phyloP scores from a whole-genome alignment of 1,140 invertebrate species.

The Drosophila lowei region DNA sequence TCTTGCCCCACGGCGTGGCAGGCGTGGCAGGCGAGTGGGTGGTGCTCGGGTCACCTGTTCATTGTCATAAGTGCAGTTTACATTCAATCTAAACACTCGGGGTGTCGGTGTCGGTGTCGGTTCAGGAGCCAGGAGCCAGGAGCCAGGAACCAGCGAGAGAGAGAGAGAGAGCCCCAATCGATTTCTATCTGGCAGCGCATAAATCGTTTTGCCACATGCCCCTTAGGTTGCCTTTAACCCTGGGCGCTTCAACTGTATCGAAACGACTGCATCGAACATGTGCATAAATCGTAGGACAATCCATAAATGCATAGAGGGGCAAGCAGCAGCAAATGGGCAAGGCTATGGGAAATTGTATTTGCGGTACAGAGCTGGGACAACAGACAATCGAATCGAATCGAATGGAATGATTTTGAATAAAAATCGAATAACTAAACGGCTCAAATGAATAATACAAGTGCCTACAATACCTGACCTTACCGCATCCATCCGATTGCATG shows the following conservation, averaged over 20 bases:
- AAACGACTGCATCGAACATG: conserved; percentile 21
- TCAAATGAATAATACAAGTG: too few species aligned
- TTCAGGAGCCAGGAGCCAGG: too few species aligned
- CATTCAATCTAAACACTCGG: conserved; percentile 77
- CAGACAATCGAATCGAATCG: too few species aligned
- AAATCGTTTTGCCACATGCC: conserved; percentile 76
- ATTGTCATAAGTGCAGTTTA: conserved; percentile 80
- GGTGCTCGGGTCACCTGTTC: conserved; percentile 58
- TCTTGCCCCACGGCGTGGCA: conserved; percentile 28
- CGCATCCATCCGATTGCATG: too few species aligned
- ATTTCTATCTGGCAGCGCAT: conserved; percentile 78
- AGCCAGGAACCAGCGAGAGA: background rate
- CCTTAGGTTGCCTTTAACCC: conserved; percentile 39
- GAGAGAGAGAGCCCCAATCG: conserved; percentile 63
- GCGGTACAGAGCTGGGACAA: conserved; percentile 23
- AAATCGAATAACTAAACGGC: too few species aligned
- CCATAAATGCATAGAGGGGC: conserved; percentile 9
- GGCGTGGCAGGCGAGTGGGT: background rate
- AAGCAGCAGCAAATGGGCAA: too few species aligned
- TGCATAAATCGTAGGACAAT: conserved; percentile 37
- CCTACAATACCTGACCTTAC: too few species aligned
- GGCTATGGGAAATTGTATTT: conserved; percentile 38
- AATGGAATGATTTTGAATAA: too few species aligned
- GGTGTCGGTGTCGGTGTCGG: too few species aligned
- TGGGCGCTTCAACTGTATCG: conserved; percentile 16